A percentile compares a stretch with the other conserved stretches of the same genome.
These are phyloP conservation scores for Epinotia demarniana DNA, from an alignment of 2,888 invertebrate species.

Conservation along the genomic window DNA sequence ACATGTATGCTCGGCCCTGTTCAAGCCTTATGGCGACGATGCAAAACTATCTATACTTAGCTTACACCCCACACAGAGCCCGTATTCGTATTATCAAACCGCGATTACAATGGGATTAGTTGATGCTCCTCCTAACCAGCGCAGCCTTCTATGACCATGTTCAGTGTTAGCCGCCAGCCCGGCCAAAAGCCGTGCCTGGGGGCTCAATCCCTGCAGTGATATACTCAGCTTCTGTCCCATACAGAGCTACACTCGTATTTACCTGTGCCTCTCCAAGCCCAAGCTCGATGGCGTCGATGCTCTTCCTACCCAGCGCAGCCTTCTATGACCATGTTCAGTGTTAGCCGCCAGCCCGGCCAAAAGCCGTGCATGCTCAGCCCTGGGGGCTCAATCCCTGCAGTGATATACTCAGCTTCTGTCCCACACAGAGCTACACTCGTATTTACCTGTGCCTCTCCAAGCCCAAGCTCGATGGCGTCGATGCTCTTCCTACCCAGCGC, in stretches of 20 bases:
- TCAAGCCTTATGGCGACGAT: too few species aligned
- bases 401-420: neutral
- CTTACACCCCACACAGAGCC: too few species aligned
- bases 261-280: constrained; percentile 98
- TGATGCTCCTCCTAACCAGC: constrained; percentile 96
- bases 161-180: constrained; percentile 88
- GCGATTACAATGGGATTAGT: constrained; percentile 83
- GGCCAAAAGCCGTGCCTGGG: constrained; percentile 87
- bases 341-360: constrained; percentile 91
- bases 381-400: neutral
- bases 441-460: too few species aligned
- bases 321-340: constrained; percentile 89
- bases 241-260: constrained; percentile 86
- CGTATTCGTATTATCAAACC: too few species aligned
- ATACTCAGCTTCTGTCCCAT: neutral
- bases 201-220: neutral
- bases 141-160: constrained; percentile 91
- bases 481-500: constrained; percentile 96
- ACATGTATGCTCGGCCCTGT: too few species aligned
- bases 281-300: constrained; percentile 97
- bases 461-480: constrained; percentile 98
- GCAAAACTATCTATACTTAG: too few species aligned
- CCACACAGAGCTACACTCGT: neutral
- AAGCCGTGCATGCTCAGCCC: constrained; percentile 78
- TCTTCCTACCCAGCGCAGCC: constrained; percentile 94